Conservation (phyloP, 2,113 vertebrate species). For the Elgaria multicarinata region DNA sequence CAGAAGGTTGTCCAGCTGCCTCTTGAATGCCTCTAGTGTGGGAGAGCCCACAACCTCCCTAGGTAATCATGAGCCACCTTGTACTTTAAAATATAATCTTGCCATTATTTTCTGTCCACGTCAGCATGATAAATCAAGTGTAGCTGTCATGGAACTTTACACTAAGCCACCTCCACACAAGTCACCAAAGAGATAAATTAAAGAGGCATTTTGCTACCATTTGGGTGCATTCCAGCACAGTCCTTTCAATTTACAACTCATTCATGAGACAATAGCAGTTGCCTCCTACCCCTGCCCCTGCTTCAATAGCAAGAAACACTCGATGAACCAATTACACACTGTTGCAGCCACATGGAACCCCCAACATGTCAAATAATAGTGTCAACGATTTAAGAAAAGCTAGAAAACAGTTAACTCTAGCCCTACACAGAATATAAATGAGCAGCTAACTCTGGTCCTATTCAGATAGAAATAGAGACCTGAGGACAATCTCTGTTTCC, state of each 20-base stretch:
- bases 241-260: conserved; percentile 19
- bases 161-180: not conserved
- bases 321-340: not conserved
- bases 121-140: not conserved
- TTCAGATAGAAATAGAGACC: no score
- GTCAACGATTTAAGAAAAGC: not conserved
- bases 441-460: no score
- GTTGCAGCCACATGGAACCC: not conserved
- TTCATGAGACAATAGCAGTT: not conserved
- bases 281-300: not conserved
- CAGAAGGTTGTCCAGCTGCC: no score
- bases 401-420: not conserved
- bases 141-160: not conserved
- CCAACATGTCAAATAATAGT: not conserved
- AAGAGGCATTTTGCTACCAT: not conserved
- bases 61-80: not conserved
- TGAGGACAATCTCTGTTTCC: not conserved
- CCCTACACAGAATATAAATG: not conserved
- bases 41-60: no score
- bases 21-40: no score
- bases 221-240: conserved; percentile 6
- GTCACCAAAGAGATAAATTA: not conserved
- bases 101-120: not conserved
- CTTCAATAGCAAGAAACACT: not conserved
- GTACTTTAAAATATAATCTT: not conserved